These are phyloP conservation scores for Leptobrachium leishanense DNA, from an alignment of 2,113 vertebrate genomes.

Conservation along the genomic window DNA sequence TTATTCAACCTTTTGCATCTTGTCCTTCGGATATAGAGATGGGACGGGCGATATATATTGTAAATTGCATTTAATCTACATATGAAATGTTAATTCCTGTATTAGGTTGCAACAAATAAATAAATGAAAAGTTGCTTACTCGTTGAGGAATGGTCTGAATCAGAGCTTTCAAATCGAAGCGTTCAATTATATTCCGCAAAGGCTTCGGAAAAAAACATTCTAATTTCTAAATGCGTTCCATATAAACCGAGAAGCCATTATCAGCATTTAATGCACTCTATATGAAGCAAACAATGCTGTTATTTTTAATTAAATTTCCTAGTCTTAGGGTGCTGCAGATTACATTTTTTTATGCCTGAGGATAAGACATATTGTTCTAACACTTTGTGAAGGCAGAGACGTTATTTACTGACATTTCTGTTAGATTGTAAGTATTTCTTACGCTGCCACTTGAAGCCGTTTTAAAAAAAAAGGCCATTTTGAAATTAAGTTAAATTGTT, in stretches of 20 bases:
- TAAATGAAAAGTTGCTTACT: no score
- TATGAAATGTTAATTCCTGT: no score
- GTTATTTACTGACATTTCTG: conserved; percentile 49
- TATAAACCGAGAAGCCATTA: conserved; percentile 41
- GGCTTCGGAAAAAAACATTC: conserved; percentile 19
- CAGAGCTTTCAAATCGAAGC: conserved; percentile 26
- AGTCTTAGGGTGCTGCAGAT: conserved; percentile 42
- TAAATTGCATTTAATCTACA: no score
- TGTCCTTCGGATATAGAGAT: no score
- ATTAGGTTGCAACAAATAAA: no score
- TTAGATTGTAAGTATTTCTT: conserved; percentile 29
- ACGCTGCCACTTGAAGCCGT: conserved; percentile 19
- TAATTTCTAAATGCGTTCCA: conserved; percentile 37
- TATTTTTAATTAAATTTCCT: conserved; percentile 47
- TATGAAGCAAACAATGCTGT: conserved; percentile 39
- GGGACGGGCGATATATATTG: no score
- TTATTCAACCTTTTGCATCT: no score
- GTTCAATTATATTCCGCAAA: not conserved
- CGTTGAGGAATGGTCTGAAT: not conserved
- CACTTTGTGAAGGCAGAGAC: conserved; percentile 14
- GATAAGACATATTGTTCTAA: conserved; percentile 44
- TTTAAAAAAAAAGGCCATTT: no score
- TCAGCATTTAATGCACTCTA: conserved; percentile 27
- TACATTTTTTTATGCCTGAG: conserved; percentile 31
- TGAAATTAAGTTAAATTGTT: no score